These are phyloP conservation scores for Hydropsyche betteni DNA, from an alignment of 2,888 invertebrate genomes.

Conservation along the genomic window DNA sequence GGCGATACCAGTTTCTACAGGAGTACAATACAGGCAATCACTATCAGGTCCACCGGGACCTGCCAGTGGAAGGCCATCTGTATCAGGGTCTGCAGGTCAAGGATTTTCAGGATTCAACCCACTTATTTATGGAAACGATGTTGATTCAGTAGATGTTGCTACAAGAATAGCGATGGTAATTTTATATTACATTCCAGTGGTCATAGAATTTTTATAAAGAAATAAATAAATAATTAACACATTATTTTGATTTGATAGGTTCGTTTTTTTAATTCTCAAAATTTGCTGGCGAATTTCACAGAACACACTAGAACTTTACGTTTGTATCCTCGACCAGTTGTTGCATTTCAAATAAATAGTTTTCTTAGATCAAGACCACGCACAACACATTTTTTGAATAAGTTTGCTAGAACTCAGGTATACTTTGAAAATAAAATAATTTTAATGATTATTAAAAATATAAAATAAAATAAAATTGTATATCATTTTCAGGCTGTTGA, in stretches of 20 bases:
- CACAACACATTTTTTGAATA: constrained; percentile 87
- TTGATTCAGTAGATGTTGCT: constrained; percentile 98
- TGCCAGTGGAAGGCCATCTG: constrained; percentile 62
- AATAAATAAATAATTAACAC: constrained; percentile 2
- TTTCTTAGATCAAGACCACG: constrained; percentile 93
- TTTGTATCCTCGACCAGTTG: constrained; percentile 96
- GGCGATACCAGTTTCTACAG: constrained; percentile 54
- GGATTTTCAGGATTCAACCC: constrained; percentile 76
- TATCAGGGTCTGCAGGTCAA: constrained; percentile 65
- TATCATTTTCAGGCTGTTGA: constrained; percentile 84
- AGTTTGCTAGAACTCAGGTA: constrained; percentile 93
- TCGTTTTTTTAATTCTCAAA: constrained; percentile 97
- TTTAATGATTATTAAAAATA: constrained; percentile 4
- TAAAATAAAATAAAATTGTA: not conserved
- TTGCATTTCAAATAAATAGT: constrained; percentile 97
- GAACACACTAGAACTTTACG: constrained; percentile 97
- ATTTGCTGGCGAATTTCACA: constrained; percentile 95
- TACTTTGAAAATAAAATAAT: constrained; percentile 37
- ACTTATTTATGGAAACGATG: constrained; percentile 91
- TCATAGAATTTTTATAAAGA: constrained; percentile 13
- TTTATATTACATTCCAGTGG: constrained; percentile 17
- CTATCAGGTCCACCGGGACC: constrained; percentile 60
- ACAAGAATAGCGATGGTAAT: constrained; percentile 95
- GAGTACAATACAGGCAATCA: constrained; percentile 55
- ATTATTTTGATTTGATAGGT: constrained; percentile 66